Evolutionary conservation across 2,888 invertebrate species (phyloP), one percentile per base, ranked within the genome.

Genomic region (Antitype chi): DNA sequence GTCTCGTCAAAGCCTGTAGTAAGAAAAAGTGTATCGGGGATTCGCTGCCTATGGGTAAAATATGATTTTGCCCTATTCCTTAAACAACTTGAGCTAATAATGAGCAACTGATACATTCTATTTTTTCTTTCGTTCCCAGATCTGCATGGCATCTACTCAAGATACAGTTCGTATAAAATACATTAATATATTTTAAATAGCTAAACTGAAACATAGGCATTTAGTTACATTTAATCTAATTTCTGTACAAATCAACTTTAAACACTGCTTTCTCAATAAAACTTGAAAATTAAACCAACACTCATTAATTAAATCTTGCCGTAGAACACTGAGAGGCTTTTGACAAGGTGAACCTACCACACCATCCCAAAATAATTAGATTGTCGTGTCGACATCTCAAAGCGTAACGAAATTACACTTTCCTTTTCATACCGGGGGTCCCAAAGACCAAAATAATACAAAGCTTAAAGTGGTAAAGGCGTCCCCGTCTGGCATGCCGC

Each of bases 391-490:
- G 96, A 94, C 95, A 95, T 96, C 96, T 96, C 96, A 95, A 96
- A 96, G 96, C 94, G 95, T 96, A 96, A 96, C 95, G 91, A 93
- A 96, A 96, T 96, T 96, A 96, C 95, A 94, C 94, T 94, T 94
- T 95, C 95, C 96, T 95, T 94, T 95, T 94, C 94, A 94, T 94
- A 91, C 88, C 90, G 91, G 91, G 91, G 93, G 92, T 92, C 90
- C 92, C 92, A 93, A 93, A 94, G 93, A 94, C 94, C 94, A 94
- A 95, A 95, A 95, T 95, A 96, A 96, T 96, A 94, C 94, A 94
- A 95, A 95, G 95, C 95, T 95, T 95, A 93, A 94, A 95, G 95
- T 93, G 93, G 94, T 95, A 95, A 94, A 94, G 94, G 94, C 93
- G 93, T 90, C 90, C 90, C 91, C 90, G 92, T 86, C 91, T 91